Evolutionary conservation across 2,113 vertebrate species (phyloP), one percentile per base, ranked within the genome.

Genomic region (Beaufortia kweichowensis): DNA sequence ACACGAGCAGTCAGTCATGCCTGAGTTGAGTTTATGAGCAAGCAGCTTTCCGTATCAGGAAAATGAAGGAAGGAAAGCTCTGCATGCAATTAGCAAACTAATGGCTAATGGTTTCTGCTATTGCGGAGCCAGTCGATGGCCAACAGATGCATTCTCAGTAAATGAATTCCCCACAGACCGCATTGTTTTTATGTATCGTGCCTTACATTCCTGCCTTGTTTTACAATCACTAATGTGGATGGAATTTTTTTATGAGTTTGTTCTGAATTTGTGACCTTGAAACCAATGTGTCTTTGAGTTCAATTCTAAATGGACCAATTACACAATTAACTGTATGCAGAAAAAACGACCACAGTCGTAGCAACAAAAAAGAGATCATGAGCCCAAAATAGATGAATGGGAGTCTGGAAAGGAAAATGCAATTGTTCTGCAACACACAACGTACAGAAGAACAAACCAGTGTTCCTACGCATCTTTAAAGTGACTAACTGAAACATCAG

Each of bases 141-240:
- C 75, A 46, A 86, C 89, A 92, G 88, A 91, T 89, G 89, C 75
- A 89, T 85, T 82, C 84, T 87, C 86, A 76, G 90, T 87, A 88
- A 88, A 89, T 86, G 76, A 86, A 90, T 88, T 88, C 85, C 84
- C 86, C 28, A 29, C 39, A 85, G 87, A 90, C 88, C 84, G 4
- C 85, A 86, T 41, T 88, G 87, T 92, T 91, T 90, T 91, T 84
- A 89, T 88, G 87, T 86, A 81, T 80, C 87, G 21, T 87, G 81
- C 90, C 84, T 87, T 39, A 48, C 87, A 90, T 92, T 90, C 89
- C 86, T 84, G 79, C 76, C 82, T 81, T 79, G 87, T 89, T 91
- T 91, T 90, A 91, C 86, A 86, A 88, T 87, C 76, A 0, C 84
- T 88, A 88, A 89, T 87, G 88, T 85, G 85, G 83, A 86, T 6